Percentiles rank a stretch among this genome's conserved stretches.
phyloP scores from a whole-genome alignment of 2,888 invertebrate genomes.

The Pristionchus japonicus region DNA sequence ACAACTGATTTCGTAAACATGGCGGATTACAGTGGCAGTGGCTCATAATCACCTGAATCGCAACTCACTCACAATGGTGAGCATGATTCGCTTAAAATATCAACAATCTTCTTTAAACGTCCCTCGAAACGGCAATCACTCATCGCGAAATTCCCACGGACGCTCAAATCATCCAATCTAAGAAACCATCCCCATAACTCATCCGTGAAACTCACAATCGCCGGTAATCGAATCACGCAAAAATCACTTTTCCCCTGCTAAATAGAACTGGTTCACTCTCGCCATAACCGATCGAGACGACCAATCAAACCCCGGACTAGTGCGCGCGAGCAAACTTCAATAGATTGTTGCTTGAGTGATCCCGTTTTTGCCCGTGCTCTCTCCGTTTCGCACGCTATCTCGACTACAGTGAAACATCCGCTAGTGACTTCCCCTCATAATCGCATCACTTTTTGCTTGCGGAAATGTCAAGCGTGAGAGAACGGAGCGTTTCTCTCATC shows the following conservation, averaged over 20 bases:
- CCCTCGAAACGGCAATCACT: too few species aligned
- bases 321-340: too few species aligned
- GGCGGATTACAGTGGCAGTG: background rate
- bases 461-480: constrained; percentile 10
- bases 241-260: background rate
- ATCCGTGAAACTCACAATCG: background rate
- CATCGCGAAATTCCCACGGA: too few species aligned
- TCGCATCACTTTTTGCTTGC: background rate
- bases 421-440: too few species aligned
- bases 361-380: too few species aligned
- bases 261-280: background rate
- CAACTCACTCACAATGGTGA: background rate
- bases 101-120: background rate
- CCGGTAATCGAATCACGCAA: constrained; percentile 4
- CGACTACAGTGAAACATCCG: background rate
- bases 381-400: background rate
- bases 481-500: background rate
- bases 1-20: background rate
- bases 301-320: background rate
- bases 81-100: background rate
- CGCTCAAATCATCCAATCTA: background rate
- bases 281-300: background rate
- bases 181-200: background rate
- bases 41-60: background rate
- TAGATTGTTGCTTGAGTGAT: background rate